Percentiles rank a stretch among this genome's conserved stretches.
phyloP scores from a whole-genome alignment of 2,113 vertebrate species.

The Prionailurus bengalensis region DNA sequence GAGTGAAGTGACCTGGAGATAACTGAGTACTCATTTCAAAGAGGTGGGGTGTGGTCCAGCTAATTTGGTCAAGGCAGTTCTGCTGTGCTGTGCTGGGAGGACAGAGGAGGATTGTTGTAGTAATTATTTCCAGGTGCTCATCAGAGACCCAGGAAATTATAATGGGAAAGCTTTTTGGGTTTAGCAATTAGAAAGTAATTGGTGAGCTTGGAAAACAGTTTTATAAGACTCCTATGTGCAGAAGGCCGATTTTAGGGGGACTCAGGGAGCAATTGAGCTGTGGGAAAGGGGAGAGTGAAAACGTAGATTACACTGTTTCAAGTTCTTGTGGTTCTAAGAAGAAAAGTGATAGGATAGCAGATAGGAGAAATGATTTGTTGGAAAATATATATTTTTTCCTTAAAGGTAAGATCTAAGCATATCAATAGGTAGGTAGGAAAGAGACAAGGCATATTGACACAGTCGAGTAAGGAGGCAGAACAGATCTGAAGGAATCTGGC shows the following conservation, averaged over 20 bases:
- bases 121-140: not conserved
- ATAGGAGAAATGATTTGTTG: not conserved
- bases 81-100: not conserved
- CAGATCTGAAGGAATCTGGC: not conserved
- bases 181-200: not conserved
- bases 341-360: not conserved
- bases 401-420: not conserved
- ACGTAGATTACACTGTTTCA: not conserved
- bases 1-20: not conserved
- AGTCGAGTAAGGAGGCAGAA: not conserved
- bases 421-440: not conserved
- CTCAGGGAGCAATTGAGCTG: not conserved
- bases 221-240: not conserved
- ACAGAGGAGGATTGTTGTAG: not conserved
- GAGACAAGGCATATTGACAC: not conserved
- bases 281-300: not conserved
- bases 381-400: not conserved
- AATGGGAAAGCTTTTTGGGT: not conserved
- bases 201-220: not conserved
- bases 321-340: not conserved
- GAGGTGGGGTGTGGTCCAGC: too few species aligned
- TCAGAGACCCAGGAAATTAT: not conserved
- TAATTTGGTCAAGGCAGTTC: not conserved
- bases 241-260: not conserved
- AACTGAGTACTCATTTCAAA: not conserved